Evolutionary conservation across 2,888 invertebrate species (phyloP), one percentile per base, ranked within the genome.

Genomic region (Amiota communis): DNA sequence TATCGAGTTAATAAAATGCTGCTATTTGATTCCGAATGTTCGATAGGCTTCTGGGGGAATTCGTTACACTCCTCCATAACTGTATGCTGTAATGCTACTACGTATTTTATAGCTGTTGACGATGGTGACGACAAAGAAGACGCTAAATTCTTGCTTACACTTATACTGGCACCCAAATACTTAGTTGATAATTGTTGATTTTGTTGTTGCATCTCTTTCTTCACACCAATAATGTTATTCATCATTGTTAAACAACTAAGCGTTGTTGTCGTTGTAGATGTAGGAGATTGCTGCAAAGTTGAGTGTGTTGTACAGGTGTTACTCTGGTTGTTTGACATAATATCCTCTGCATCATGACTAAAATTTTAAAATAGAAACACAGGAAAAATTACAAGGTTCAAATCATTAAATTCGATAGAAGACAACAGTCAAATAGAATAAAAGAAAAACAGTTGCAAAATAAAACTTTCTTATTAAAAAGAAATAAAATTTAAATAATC

Each of bases 41-140:
- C 86, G 49, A 85, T 79, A 10, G 86, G 81, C 80, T 85, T 88
- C 81, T 87, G 86, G 53, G 81, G 77, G 1, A 84, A 83, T 72
- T 88, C 87, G 72, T 82, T 85, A 51, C 81, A 79, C 63, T 79
- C 78, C 1, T 53, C 70, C 10, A 57, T 17, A 9, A 20, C 10
- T 59, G 20, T 9, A 23, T 11, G 1, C 2, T 11, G 13, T 13
- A 76, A 67, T 77, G 77, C 70, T 73, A 77, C 72, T 51, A 78
- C 81, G 80, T 80, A 81, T 86, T 77, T 76, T 85, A 15, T 10
- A 17, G 57, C 36, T 8, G 70, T 70, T 63, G 78, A 59, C 1
- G 77, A 80, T 20, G 13, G 80, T 78, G 17, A 75, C 80, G 53
- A 1, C n/a, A 15, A 8, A 15, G 20, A 15, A 11, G 20, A 8